phyloP scores from a whole-genome alignment of 2,888 invertebrate genomes.

The Caenorhabditis macrosperma region DNA sequence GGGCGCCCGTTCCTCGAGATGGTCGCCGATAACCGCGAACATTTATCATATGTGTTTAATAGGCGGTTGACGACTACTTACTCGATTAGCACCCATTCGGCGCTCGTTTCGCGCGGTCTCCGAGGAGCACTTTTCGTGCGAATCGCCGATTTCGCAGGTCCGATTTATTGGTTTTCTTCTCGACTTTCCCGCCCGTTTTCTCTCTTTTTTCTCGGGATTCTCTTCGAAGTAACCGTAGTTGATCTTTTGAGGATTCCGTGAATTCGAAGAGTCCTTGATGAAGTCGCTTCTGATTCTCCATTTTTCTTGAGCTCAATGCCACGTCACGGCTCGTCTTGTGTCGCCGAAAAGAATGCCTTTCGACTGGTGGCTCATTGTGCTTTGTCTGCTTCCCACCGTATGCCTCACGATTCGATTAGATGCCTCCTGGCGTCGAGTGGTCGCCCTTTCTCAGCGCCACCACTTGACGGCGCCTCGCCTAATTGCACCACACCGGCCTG shows the following conservation, averaged over 20 bases:
- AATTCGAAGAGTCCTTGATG: not conserved
- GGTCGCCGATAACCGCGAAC: slow-evolving; percentile 39
- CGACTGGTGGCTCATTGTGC: slow-evolving; percentile 14
- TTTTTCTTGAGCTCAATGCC: not conserved
- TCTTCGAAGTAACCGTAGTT: too few relatives aligned
- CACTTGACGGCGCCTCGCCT: slow-evolving; percentile 26
- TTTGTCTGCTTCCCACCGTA: slow-evolving; percentile 39
- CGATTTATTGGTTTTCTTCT: not conserved
- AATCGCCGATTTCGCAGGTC: not conserved
- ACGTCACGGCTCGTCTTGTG: not conserved
- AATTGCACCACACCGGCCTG: slow-evolving; percentile 24
- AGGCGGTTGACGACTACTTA: slow-evolving; percentile 6
- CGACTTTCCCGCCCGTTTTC: not conserved
- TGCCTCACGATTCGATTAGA: slow-evolving; percentile 10
- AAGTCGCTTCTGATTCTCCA: slow-evolving; percentile 5
- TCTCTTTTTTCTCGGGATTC: not conserved
- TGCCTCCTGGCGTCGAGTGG: slow-evolving; percentile 32
- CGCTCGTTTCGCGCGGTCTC: slow-evolving; percentile 31
- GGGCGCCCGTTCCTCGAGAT: slow-evolving; percentile 30
- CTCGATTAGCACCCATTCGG: slow-evolving; percentile 46
- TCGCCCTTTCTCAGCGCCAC: slow-evolving; percentile 50
- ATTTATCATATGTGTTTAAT: slow-evolving; percentile 47
- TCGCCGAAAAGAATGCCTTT: not conserved
- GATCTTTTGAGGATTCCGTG: not conserved
- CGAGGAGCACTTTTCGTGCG: slow-evolving; percentile 25